A percentile compares a stretch with the other conserved stretches of the same genome.
Conservation (phyloP, 2,113 vertebrate genomes). For the Elgaria multicarinata region DNA sequence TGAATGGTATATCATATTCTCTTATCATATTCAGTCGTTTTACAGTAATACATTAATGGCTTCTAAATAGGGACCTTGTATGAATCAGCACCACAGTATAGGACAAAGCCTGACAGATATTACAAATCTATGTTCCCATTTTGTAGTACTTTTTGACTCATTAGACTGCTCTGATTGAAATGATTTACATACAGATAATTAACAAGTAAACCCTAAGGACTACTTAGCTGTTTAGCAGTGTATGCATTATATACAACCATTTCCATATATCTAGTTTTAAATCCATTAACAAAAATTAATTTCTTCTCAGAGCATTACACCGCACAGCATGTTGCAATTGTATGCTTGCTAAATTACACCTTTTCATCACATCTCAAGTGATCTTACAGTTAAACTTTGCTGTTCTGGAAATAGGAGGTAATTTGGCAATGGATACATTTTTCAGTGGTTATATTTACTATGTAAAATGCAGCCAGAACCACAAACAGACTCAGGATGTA, state of each 20-base stretch:
- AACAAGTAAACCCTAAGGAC: conserved; percentile 78
- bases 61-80: background rate
- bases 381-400: conserved; percentile 57
- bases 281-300: conserved; percentile 84
- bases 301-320: conserved; percentile 56
- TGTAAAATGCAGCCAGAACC: conserved; percentile 40
- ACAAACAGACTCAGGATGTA: conserved; percentile 14
- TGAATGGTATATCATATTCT: background rate
- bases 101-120: conserved; percentile 22
- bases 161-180: conserved; percentile 70
- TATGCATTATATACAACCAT: conserved; percentile 78
- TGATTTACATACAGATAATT: conserved; percentile 80
- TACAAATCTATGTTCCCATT: conserved; percentile 43
- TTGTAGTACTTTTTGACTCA: conserved; percentile 71
- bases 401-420: conserved; percentile 28
- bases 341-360: conserved; percentile 66
- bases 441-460: background rate
- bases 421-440: conserved; percentile 41
- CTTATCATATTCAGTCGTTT: conserved; percentile 5
- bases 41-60: fast-evolving
- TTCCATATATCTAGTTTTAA: conserved; percentile 80
- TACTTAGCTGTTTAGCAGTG: conserved; percentile 82
- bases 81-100: background rate
- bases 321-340: conserved; percentile 52
- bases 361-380: conserved; percentile 59